Conservation (phyloP, 2,113 vertebrate genomes). For the Micronycteris hirsuta region DNA sequence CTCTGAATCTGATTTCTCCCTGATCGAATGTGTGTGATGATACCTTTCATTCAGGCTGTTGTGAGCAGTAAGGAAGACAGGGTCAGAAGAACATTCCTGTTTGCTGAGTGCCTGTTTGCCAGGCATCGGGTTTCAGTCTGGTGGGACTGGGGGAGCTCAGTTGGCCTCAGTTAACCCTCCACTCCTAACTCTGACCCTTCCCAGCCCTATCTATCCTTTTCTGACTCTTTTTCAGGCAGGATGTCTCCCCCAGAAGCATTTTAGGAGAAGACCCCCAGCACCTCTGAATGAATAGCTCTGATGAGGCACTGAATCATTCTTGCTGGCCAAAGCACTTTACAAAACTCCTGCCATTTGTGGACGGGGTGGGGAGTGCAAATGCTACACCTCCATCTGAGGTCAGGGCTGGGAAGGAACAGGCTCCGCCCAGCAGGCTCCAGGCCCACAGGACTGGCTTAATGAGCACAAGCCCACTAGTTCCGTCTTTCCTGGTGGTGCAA, state of each 20-base stretch:
- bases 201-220: background rate
- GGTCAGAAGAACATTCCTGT: background rate
- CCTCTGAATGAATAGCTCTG: background rate
- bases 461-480: background rate
- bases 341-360: background rate
- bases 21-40: background rate
- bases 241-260: background rate
- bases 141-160: background rate
- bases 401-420: background rate
- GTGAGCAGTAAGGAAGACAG: background rate
- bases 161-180: background rate
- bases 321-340: background rate
- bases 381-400: background rate
- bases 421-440: background rate
- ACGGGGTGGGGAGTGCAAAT: background rate
- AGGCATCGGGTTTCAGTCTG: background rate
- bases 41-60: background rate
- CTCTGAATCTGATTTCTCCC: background rate
- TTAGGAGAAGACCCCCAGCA: background rate
- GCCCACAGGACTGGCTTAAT: background rate
- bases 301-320: background rate
- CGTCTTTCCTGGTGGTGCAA: background rate
- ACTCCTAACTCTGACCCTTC: background rate
- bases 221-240: background rate
- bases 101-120: background rate